Base-by-base conservation (phyloP, 2,888 invertebrate genomes). In the Ormyrus thymus region DNA sequence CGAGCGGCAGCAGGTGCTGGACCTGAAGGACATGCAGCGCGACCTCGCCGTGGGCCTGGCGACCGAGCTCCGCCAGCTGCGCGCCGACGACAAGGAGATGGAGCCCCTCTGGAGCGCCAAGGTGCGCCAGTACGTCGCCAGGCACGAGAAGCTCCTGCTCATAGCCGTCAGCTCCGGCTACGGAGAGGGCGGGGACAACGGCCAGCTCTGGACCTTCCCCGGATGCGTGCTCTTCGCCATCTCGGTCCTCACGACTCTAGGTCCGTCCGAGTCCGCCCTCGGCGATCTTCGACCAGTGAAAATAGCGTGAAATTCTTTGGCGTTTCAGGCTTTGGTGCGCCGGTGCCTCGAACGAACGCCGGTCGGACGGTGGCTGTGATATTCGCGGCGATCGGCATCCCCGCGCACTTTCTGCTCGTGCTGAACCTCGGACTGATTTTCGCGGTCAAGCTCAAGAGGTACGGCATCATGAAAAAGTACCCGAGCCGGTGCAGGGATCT, bases 171-270 rank as follows among this genome's bases (percentile, higher is more conserved):
- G 90, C 80, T 90, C 91, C 9, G 92, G 92, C 6, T 92, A 92
- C 82, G 92, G 92, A 1, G 92, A 92, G 84, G 91, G 92, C 8
- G 90, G 89, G 55, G 85, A 87, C 6, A 84, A 86, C 13, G 94
- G 94, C 1, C 92, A 91, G 79, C 93, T 94, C 80, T 95, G 94
- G 95, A 92, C 93, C 43, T 92, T 94, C 82, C 92, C 94, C 0
- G 95, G 95, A 11, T 94, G 94, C 58, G 91, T 94, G 68, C 90
- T 95, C 43, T 94, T 95, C 85, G 92, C 93, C 8, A 91, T 95
- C 56, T 94, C 94, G n/a, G 91, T 94, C 9, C 91, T 95, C 87
- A 94, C 94, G 0, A 94, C 94, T 53, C 89, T 95, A 74, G 95
- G 95, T 94, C 86, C 85, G 84, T 83, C 29, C 29, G 86, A 86